Percentiles rank a stretch among this genome's conserved stretches.
phyloP scores from a whole-genome alignment of 2,113 vertebrate genomes.

The Ageneiosus marmoratus region DNA sequence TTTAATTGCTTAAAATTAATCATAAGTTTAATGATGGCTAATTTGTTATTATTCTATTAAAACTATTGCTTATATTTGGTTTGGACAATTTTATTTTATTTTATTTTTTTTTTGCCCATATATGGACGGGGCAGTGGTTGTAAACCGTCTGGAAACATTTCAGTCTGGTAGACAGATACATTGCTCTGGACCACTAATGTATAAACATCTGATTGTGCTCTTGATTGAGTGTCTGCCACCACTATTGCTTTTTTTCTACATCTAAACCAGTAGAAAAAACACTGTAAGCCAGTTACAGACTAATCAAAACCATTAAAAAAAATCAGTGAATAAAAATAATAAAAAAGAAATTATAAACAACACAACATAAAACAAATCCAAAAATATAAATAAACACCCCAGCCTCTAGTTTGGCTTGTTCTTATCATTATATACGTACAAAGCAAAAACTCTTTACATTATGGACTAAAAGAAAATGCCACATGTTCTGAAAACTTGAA shows the following conservation, averaged over 20 bases:
- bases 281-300: conserved; percentile 63
- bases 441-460: conserved; percentile 23
- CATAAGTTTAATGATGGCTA: conserved; percentile 31
- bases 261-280: conserved; percentile 36
- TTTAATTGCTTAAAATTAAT: conserved; percentile 29
- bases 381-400: conserved; percentile 71
- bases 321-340: conserved; percentile 66
- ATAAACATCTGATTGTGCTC: conserved; percentile 84
- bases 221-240: conserved; percentile 76
- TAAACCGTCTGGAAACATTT: conserved; percentile 46
- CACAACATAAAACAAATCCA: conserved; percentile 62
- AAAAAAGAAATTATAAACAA: conserved; percentile 55
- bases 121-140: conserved; percentile 32
- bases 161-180: conserved; percentile 70
- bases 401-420: conserved; percentile 58
- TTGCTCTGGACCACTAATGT: conserved; percentile 74
- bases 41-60: conserved; percentile 30
- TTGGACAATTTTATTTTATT: background rate
- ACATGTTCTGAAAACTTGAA: conserved; percentile 73
- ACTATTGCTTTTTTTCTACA: conserved; percentile 86
- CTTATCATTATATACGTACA: conserved; percentile 52
- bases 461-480: conserved; percentile 58
- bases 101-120: background rate
- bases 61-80: conserved; percentile 33
- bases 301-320: conserved; percentile 29